Base-by-base conservation (phyloP, 2,888 invertebrate genomes). In the Bellardia bayeri region DNA sequence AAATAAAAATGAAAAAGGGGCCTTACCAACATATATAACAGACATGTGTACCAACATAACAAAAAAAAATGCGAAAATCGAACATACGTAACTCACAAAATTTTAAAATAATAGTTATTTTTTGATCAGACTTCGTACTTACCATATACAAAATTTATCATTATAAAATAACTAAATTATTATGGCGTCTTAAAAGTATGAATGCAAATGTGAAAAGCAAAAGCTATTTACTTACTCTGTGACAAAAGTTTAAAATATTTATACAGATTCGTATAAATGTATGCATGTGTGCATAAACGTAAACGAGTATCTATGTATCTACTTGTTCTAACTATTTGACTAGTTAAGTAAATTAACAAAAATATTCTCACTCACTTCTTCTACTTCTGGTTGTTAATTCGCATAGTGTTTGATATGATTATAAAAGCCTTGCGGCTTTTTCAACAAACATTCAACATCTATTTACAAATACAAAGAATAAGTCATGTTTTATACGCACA, bases 381-480 rank as follows among this genome's bases (percentile, higher is more conserved):
- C 13, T 42, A 30, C 58, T 37, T 16, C 13, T 42, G 40, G n/a
- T 1, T 37, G 30, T 69, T 61, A 71, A 33, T 56, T 16, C 16
- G 68, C 51, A 49, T 40, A 82, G 72, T 23, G 69, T 61, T 68
- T 42, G 11, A 56, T 76, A 42, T 54, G 45, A 23, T 63, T 56
- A 63, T 45, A 45, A 71, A 78, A 82, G 82, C 49, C 86, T 79
- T 86, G 78, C 72, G 86, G 86, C 74, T 82, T 79, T 54, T 64
- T 78, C 16, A 69, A 37, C 74, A 86, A 68, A 86, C 63, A 86
- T 72, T 79, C 14, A 42, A 56, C 56, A 23, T 23, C 7, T 51
- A 51, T 68, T 8, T 51, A 42, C 30, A 63, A 76, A 49, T 23
- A 37, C 75, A 68, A 68, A 16, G 13, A 51, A 69, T 76, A 69